A percentile compares a stretch with the other conserved stretches of the same genome.
These are phyloP conservation scores for Enteromius radiatus DNA, from an alignment of 2,797 vertebrate species.

Conservation along the genomic window DNA sequence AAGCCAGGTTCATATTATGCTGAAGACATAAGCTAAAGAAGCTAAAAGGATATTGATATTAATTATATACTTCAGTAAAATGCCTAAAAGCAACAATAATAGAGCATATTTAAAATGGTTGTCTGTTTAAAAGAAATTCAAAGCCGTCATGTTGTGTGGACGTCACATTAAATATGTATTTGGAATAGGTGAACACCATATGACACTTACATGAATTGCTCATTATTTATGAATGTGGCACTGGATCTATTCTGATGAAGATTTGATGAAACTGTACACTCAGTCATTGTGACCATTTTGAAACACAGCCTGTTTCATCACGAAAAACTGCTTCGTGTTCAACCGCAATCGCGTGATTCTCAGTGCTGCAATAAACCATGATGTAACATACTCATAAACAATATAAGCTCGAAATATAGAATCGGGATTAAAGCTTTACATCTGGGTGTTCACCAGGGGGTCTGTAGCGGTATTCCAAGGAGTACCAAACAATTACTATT, in stretches of 20 bases:
- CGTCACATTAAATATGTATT: background rate
- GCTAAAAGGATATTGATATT: background rate
- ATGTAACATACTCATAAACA: slow-evolving; percentile 4
- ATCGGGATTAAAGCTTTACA: slow-evolving; percentile 13
- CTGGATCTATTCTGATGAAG: background rate
- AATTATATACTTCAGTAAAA: background rate
- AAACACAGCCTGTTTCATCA: background rate
- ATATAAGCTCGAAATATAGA: background rate
- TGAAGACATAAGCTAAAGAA: too few species aligned
- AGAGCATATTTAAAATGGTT: background rate
- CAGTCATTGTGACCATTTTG: background rate
- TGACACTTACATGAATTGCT: slow-evolving; percentile 20
- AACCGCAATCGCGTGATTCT: background rate
- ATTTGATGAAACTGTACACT: background rate
- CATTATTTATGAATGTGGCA: slow-evolving; percentile 18
- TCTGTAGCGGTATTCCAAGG: background rate
- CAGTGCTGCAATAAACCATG: background rate
- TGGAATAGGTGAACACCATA: background rate
- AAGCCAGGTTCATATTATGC: slow-evolving; percentile 9
- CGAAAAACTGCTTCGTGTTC: background rate
- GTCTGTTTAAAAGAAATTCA: background rate
- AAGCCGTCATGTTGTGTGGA: background rate
- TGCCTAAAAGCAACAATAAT: slow-evolving; percentile 1
- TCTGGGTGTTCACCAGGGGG: background rate
- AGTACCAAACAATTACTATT: background rate